phyloP scores from a whole-genome alignment of 1,140 invertebrate genomes.

The Schlechtendalia chinensis region DNA sequence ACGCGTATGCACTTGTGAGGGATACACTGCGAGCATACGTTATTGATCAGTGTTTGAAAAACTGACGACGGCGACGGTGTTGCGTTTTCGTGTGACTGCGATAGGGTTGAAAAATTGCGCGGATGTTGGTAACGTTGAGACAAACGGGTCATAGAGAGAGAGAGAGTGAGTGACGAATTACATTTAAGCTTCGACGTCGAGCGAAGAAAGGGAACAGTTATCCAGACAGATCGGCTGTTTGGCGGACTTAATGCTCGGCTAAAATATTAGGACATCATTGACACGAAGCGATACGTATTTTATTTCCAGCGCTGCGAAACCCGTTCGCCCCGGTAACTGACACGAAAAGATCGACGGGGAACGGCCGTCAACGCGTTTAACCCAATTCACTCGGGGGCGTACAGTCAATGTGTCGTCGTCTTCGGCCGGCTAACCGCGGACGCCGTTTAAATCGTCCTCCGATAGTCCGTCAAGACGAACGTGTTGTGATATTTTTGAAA shows the following conservation, averaged over 20 bases:
- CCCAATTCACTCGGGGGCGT: too few relatives aligned
- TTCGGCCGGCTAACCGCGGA: too few relatives aligned
- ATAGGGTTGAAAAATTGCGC: neutral
- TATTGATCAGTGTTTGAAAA: neutral
- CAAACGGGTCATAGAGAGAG: too few relatives aligned
- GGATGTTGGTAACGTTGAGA: neutral
- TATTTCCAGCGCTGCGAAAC: neutral
- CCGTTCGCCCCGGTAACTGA: neutral
- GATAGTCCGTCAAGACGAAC: too few relatives aligned
- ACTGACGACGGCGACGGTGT: too few relatives aligned
- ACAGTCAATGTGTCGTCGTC: too few relatives aligned
- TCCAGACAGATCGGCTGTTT: neutral
- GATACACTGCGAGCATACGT: neutral
- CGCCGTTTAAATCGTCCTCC: too few relatives aligned
- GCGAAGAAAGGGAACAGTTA: neutral
- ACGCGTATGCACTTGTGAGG: too few relatives aligned
- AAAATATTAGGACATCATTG: slow-evolving; percentile 26
- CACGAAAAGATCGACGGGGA: too few relatives aligned
- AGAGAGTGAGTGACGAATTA: slow-evolving; percentile 21
- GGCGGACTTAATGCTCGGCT: slow-evolving; percentile 7
- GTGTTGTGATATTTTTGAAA: too few relatives aligned
- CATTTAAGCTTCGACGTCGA: neutral
- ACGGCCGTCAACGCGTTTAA: too few relatives aligned
- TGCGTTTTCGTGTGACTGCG: neutral
- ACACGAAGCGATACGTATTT: neutral